Evolutionary conservation across 2,797 vertebrate genomes (phyloP).

Genomic region (Emydoidea blandingii): DNA sequence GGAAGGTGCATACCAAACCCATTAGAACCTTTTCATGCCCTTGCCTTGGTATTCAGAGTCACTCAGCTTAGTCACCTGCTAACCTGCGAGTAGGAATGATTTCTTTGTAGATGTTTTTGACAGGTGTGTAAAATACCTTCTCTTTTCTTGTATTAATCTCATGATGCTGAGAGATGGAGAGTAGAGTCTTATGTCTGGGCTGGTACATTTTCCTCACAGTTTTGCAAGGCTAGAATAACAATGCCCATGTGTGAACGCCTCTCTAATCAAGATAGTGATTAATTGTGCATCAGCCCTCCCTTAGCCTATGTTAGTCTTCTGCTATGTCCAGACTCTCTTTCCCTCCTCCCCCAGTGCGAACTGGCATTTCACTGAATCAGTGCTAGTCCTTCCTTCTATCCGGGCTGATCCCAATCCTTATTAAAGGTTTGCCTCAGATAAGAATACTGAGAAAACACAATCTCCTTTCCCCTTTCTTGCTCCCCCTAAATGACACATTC

Average conservation of each 20-base stretch:
- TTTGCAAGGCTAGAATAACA: neutral
- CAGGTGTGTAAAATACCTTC: neutral
- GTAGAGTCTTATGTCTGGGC: accelerated
- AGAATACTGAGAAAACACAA: constrained; percentile 70
- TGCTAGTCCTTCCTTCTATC: constrained; percentile 23
- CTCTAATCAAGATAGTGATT: accelerated
- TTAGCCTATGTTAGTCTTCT: neutral
- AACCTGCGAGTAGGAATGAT: neutral
- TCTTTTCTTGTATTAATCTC: neutral
- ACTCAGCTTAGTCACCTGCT: accelerated
- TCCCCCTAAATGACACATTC: constrained; percentile 56
- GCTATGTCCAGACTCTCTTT: neutral
- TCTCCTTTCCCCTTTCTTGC: constrained; percentile 66
- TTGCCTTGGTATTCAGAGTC: neutral
- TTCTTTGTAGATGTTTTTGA: neutral
- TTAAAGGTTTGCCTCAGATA: constrained; percentile 66
- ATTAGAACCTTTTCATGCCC: accelerated
- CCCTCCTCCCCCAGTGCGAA: neutral
- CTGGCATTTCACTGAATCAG: neutral
- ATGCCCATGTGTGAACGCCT: accelerated
- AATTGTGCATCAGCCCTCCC: neutral
- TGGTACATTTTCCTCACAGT: accelerated
- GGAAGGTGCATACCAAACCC: neutral
- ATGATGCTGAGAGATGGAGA: accelerated
- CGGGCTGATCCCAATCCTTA: constrained; percentile 66